Evolutionary conservation across 2,113 vertebrate genomes (phyloP), one percentile per base, ranked within the genome.

Genomic region (Chaetodon auriga): DNA sequence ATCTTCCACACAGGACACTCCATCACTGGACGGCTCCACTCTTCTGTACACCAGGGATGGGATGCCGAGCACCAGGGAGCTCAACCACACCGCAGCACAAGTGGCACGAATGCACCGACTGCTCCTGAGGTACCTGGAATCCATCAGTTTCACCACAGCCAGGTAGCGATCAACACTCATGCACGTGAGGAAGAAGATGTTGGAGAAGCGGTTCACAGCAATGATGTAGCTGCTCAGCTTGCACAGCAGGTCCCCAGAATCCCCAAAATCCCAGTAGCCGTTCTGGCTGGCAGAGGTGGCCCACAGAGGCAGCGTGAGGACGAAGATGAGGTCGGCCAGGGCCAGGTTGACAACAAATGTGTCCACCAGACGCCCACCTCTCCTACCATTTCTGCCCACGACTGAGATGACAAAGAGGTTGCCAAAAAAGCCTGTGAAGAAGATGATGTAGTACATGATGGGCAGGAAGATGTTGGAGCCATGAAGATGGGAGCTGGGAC

Each of bases 281-380:
- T 83, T 57, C n/a, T 55, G 78, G 1, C 86, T 83, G 18, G 93
- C 92, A 0, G 96, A 93, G 14, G 58, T 19, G 2, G 96, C 96
- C 97, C 97, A 98, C 35, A 98, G 84, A 0, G 97, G 97, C 88
- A 98, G 83, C 0, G 95, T 97, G 74, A 95, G 75, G 82, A 97
- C 93, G 1, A 97, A 96, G 70, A 96, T 10, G 25, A 97, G 93
- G 75, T 97, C 97, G 0, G 97, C 97, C 66, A 94, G 54, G 0
- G 96, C 97, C 89, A 97, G 93, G 88, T 98, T 96, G 78, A 96
- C 30, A 41, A 97, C 93, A 21, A 97, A 97, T 0, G 93, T 97
- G 89, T 98, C 97, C 78, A 97, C 96, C 57, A 95, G 89, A 49
- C 96, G 94, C 48, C 91, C 92, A 1, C 87, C 78, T 18, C 71